Evolutionary conservation across 2,888 invertebrate species (phyloP).

Genomic region (Acanthopleura granulata): DNA sequence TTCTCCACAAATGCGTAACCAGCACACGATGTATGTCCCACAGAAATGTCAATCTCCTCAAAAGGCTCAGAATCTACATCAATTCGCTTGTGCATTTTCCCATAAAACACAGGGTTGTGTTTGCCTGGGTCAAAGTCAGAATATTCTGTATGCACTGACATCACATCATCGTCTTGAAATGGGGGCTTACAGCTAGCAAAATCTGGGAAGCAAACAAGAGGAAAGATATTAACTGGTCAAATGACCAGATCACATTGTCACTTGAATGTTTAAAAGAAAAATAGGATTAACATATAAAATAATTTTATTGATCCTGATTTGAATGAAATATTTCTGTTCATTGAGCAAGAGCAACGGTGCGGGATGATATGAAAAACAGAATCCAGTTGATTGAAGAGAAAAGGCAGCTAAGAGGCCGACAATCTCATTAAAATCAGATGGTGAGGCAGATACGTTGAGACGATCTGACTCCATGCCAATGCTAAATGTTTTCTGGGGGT

Average conservation of each 20-base stretch:
- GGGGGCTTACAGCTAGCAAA: constrained; percentile 46
- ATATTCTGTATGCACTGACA: constrained; percentile 55
- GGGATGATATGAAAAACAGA: too few relatives aligned
- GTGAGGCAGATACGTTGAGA: too few relatives aligned
- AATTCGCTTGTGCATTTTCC: constrained; percentile 54
- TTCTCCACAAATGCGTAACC: constrained; percentile 64
- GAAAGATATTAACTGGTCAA: neutral
- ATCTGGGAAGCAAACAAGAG: constrained; percentile 37
- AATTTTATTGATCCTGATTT: neutral
- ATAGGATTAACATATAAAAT: too few relatives aligned
- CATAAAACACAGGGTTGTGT: constrained; percentile 66
- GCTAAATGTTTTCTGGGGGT: too few relatives aligned
- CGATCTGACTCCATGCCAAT: too few relatives aligned
- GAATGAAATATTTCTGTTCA: too few relatives aligned
- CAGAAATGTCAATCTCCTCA: constrained; percentile 60
- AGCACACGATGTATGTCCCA: constrained; percentile 62
- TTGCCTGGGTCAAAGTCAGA: constrained; percentile 63
- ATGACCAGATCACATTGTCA: too few relatives aligned
- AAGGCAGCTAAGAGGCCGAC: too few relatives aligned
- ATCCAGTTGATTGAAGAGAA: too few relatives aligned
- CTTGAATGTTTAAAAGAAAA: too few relatives aligned
- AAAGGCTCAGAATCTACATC: constrained; percentile 44
- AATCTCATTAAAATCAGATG: too few relatives aligned
- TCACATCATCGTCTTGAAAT: constrained; percentile 50
- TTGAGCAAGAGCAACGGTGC: too few relatives aligned